Percentiles rank a stretch among this genome's conserved stretches.
Evolutionary conservation across 2,113 vertebrate species (phyloP).

Genomic region (Suncus etruscus): DNA sequence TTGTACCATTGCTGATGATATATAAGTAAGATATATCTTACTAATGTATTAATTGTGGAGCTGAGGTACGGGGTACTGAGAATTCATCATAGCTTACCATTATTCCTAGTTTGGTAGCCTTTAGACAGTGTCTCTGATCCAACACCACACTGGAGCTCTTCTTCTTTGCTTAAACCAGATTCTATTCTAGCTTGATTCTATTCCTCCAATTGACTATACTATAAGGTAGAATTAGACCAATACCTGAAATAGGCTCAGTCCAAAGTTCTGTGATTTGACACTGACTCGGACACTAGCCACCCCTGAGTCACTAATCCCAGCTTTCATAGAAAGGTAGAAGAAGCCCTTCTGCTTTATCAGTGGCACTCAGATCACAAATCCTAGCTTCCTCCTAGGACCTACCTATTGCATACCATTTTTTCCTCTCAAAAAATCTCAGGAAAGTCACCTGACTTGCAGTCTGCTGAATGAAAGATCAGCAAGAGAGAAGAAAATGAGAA

Average conservation of each 20-base stretch:
- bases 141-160: not conserved
- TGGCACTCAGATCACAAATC: not conserved
- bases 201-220: conserved; percentile 4
- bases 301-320: not conserved
- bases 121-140: not conserved
- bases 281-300: not conserved
- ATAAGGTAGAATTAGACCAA: not conserved
- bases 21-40: not conserved
- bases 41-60: not conserved
- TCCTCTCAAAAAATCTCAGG: not conserved
- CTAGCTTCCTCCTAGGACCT: not conserved
- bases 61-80: not conserved
- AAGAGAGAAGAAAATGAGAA: conserved; percentile 38
- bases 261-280: not conserved
- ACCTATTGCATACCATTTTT: not conserved
- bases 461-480: not conserved
- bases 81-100: not conserved
- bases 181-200: not conserved
- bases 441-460: not conserved
- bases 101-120: not conserved
- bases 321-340: not conserved
- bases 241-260: not conserved
- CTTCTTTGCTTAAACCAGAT: not conserved
- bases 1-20: not conserved
- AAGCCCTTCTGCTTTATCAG: not conserved